A percentile compares a stretch with the other conserved stretches of the same genome.
phyloP scores from a whole-genome alignment of 2,797 vertebrate genomes.

The Arnoldichthys spilopterus region DNA sequence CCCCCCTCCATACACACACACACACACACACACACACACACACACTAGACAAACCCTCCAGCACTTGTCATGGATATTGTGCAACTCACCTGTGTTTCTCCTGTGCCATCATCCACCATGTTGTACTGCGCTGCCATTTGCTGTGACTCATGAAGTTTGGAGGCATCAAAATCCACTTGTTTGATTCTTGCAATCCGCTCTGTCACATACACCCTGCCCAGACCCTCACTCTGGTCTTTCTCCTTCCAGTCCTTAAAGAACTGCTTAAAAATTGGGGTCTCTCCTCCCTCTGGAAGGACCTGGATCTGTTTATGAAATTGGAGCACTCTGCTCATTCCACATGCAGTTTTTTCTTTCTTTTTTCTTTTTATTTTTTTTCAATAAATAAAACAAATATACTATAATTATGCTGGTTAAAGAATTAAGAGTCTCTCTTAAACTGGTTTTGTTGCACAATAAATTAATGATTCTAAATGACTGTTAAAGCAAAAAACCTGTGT shows the following conservation, averaged over 20 bases:
- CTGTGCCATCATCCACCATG: conserved; percentile 90
- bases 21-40: neutral
- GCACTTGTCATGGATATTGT: neutral
- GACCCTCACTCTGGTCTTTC: conserved; percentile 85
- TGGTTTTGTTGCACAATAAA: neutral
- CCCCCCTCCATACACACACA: neutral
- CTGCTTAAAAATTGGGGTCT: conserved; percentile 91
- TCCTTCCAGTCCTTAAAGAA: conserved; percentile 91
- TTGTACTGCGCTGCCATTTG: conserved; percentile 92
- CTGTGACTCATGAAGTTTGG: conserved; percentile 83
- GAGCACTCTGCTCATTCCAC: neutral
- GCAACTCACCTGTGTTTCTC: conserved; percentile 85
- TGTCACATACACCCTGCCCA: conserved; percentile 86
- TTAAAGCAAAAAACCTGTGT: conserved; percentile 78
- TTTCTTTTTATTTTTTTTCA: neutral
- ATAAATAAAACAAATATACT: neutral
- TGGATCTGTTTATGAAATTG: conserved; percentile 80
- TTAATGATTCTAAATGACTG: neutral
- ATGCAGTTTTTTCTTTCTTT: too few relatives aligned
- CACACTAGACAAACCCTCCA: neutral
- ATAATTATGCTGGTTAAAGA: neutral
- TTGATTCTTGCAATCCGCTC: conserved; percentile 87
- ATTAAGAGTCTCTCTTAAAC: neutral
- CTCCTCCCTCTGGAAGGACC: conserved; percentile 90
- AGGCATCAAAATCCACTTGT: conserved; percentile 87